A percentile compares a stretch with the other conserved stretches of the same genome.
These are phyloP conservation scores for Archaeoteleia sp. DNA, from an alignment of 2,888 invertebrate species.

Conservation along the genomic window DNA sequence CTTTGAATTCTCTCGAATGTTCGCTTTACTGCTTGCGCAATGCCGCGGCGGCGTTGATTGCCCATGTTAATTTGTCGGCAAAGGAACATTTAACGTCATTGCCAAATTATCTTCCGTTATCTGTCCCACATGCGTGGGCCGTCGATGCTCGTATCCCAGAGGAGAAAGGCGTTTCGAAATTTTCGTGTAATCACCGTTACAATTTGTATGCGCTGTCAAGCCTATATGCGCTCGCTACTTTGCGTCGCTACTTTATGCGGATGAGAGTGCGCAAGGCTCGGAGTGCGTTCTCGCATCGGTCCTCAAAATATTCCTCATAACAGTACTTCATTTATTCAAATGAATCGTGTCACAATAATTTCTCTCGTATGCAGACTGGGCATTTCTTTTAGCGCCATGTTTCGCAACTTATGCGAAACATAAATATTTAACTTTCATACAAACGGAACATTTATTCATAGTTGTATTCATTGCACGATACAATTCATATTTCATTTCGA, in stretches of 20 bases:
- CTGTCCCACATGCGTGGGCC: constrained; percentile 50
- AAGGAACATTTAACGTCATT: constrained; percentile 44
- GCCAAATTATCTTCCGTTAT: constrained; percentile 53
- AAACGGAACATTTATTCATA: too few species aligned
- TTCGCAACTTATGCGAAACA: constrained; percentile 3
- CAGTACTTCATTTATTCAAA: constrained; percentile 5
- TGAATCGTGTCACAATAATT: constrained; percentile 5
- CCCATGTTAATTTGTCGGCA: constrained; percentile 32
- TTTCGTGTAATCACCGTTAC: constrained; percentile 51
- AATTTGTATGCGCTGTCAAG: constrained; percentile 46
- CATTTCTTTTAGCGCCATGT: constrained; percentile 3
- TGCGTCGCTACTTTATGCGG: constrained; percentile 37
- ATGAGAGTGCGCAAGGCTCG: constrained; percentile 3
- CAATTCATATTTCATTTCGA: background rate
- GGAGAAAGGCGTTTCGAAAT: constrained; percentile 52
- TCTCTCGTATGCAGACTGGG: constrained; percentile 4
- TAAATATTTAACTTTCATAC: too few species aligned
- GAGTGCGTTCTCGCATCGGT: constrained; percentile 3
- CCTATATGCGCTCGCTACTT: constrained; percentile 32
- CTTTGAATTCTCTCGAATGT: background rate
- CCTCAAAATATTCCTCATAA: too few species aligned
- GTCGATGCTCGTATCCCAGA: constrained; percentile 26
- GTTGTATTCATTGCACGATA: too few species aligned
- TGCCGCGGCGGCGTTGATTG: constrained; percentile 24
- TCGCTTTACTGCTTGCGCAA: constrained; percentile 21